Base-by-base conservation (phyloP, 2,888 invertebrate genomes). In the Caenorhabditis uteleia region DNA sequence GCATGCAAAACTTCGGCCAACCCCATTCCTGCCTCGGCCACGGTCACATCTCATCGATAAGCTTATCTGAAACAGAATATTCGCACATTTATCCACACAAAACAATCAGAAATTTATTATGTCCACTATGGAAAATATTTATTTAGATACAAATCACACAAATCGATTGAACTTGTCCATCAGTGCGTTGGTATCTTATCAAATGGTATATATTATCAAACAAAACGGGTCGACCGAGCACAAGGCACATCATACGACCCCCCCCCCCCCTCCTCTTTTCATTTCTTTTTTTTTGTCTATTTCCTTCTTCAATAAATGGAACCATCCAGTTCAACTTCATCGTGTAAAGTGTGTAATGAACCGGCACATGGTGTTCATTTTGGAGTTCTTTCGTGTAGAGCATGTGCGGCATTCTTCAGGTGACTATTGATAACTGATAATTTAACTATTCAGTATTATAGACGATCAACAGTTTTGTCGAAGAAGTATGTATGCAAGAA, bases 351-450 rank as follows among this genome's bases (percentile, higher is more conserved):
- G 20, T 70, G 70, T 26, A 44, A 31, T 25, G 57, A 68, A 16
- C 51, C 53, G 4, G 64, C 60, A 5, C 70, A 70, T 38, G 70
- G 70, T 3, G 46, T 64, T 20, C 70, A 70, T 46, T 70, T 70
- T 38, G 70, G 70, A 20, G 67, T 70, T 0, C 31, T 56, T 18
- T 64, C 67, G 4, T 70, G 70, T 38, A 43, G 70, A 29, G 70
- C 70, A 4, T 70, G 70, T 50, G 70, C 70, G 16, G 70, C 70
- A 1, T 70, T 70, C 23, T 70, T 70, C 18, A 23, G 70, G 70
- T 69, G 2, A 18, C 34, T 31, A 14, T n/a, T 27, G n/a, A n/a
- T n/a, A n/a, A n/a, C n/a, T 46, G n/a, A n/a, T 25, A 20, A 29
- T 45, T n/a, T 36, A 10, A 39, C 8, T 2, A 12, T 7, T 44